These are phyloP conservation scores for Atethmia centrago DNA, from an alignment of 2,888 invertebrate species.

Conservation along the genomic window DNA sequence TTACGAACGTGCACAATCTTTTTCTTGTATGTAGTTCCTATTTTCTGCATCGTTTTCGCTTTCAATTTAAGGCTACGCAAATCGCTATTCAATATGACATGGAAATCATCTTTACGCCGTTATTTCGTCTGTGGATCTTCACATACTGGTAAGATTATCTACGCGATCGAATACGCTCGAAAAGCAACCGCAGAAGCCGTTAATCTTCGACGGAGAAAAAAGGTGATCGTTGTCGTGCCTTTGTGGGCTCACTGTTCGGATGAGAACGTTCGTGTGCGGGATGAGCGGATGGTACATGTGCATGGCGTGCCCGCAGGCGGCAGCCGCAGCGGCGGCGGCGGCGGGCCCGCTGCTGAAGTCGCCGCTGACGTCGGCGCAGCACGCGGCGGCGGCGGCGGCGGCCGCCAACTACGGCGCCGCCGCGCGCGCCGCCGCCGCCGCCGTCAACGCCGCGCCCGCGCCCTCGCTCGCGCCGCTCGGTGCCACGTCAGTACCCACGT, in stretches of 20 bases:
- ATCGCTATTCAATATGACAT: conserved; percentile 35
- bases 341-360: conserved; percentile 95
- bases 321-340: conserved; percentile 93
- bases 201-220: conserved; percentile 20
- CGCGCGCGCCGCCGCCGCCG: conserved; percentile 95
- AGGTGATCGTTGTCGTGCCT: conserved; percentile 44
- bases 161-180: conserved; percentile 19
- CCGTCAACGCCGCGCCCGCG: conserved; percentile 92
- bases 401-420: conserved; percentile 97
- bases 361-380: conserved; percentile 95
- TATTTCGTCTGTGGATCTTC: conserved; percentile 33
- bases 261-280: conserved; percentile 8
- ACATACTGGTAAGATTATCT: conserved; percentile 57
- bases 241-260: conserved; percentile 85
- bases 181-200: conserved; percentile 21
- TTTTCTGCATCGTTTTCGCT: conserved; percentile 79
- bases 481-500: conserved; percentile 78
- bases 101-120: conserved; percentile 24
- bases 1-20: conserved; percentile 69
- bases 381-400: conserved; percentile 96
- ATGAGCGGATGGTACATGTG: too few species aligned
- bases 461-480: conserved; percentile 88
- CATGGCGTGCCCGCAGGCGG: conserved; percentile 83
- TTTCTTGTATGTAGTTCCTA: conserved; percentile 67
- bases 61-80: conserved; percentile 71